Evolutionary conservation across 1,140 invertebrate genomes (phyloP), one percentile per base, ranked within the genome.

Genomic region (Drosophila asahinai): DNA sequence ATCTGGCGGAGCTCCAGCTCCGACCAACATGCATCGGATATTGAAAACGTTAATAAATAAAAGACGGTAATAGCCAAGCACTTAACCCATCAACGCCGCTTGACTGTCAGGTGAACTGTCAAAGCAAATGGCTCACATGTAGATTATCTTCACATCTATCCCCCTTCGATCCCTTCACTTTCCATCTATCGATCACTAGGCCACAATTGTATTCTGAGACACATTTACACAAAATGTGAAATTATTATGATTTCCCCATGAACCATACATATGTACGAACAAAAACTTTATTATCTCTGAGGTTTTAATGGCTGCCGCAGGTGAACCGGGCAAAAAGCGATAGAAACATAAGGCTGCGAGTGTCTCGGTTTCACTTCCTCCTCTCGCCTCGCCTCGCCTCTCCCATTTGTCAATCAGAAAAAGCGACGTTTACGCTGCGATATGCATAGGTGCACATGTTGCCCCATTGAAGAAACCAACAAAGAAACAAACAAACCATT

Each of bases 361-460:
- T 81, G 61, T 60, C 68, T 63, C 49, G 48, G 63, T 40, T 38
- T 42, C 33, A 60, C 45, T 52, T 73, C 19, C 38, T 45, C 27
- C 25, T 36, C 49, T 64, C 19, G 75, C 30, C 81, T 62, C 30
- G 25, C 36, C 48, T 27, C 58, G 40, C 67, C 43, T 72, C 19
- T 64, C 30, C 75, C 75, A 86, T 90, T 90, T 90, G 86, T 90
- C 86, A 90, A 91, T 90, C 86, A 90, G 68, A 74, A 87, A 71
- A 67, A 74, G 49, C 61, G 59, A 77, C 67, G 82, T 61, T 78
- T 86, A 64, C 66, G 66, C 48, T 80, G 77, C 86, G 90, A 92
- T 86, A 92, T 92, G 91, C 91, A 91, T 92, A 92, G 92, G 90
- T 92, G 92, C 86, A 89, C 91, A 92, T 92, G 91, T 86, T 91